Evolutionary conservation across 2,797 vertebrate species (phyloP), one percentile per base, ranked within the genome.

Genomic region (Psittacula echo): DNA sequence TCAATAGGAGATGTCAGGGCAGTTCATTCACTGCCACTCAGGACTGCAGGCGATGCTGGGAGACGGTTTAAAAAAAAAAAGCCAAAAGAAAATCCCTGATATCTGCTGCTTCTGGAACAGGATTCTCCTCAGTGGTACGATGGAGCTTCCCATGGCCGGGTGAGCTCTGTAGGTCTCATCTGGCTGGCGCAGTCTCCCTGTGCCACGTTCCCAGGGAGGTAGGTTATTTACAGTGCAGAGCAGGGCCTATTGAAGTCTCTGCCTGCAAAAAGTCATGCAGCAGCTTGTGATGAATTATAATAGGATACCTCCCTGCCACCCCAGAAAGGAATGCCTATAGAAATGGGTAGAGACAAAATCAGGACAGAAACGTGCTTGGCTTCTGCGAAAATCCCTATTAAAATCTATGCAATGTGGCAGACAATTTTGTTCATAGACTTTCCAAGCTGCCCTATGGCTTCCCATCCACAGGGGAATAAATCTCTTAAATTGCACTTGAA

Each of bases 1-100:
- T 94, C 91, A 93, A 95, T 93, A 95, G 92, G 94, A 94, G 92
- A 96, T 96, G 92, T 96, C 92, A 96, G 87, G 94, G 90, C 94
- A 97, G 94, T 89, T 95, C 95, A 95, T 89, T 93, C 94, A 91
- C 90, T 94, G 94, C 95, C 95, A 45, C 82, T 91, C 95, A 51
- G 91, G 93, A 51, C 92, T 70, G 18, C 18, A 2, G 90, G 92
- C 27, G 1, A 58, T 54, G 94, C 87, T 9, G n/a, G 81, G 91
- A 96, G 88, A 93, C 60, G 74, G 75, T 37, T 94, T 50, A 44
- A 13, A 56, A 60, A 56, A 56, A 60, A 66, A 34, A 54, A 45
- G 20, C 21, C 24, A 50, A 34, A 30, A 45, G 42, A 58, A n/a
- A 26, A 70, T 29, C 66, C 62, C 16, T 0, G n/a, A 12, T 75